Percentiles rank a stretch among this genome's conserved stretches.
Evolutionary conservation across 2,113 vertebrate species (phyloP).

Genomic region (Hydrolagus affinis): DNA sequence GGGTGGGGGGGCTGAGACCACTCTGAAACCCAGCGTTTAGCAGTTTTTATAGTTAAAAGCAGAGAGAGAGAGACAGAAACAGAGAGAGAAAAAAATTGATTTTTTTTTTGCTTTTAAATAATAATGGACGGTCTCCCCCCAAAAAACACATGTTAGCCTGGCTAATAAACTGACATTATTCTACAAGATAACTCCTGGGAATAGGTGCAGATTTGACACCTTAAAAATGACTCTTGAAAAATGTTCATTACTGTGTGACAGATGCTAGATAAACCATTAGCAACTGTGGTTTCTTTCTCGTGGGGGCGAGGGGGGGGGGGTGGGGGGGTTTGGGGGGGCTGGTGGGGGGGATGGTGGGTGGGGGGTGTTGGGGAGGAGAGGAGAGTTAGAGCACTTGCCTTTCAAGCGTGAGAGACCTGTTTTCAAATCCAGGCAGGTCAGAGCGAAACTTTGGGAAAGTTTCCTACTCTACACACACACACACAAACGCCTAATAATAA

Average conservation of each 20-base stretch:
- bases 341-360: not conserved
- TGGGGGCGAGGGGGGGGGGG: not conserved
- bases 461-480: no score
- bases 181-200: conserved; percentile 28
- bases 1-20: no score
- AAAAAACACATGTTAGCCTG: conserved; percentile 17
- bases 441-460: no score
- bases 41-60: no score
- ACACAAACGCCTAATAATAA: no score
- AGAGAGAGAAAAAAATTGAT: not conserved
- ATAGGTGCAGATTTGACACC: conserved; percentile 27
- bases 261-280: conserved; percentile 6
- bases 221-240: conserved; percentile 29
- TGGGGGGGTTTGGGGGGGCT: not conserved
- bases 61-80: not conserved
- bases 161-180: conserved; percentile 15
- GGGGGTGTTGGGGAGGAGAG: not conserved
- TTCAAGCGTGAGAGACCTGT: no score
- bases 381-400: no score
- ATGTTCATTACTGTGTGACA: conserved; percentile 24
- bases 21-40: no score
- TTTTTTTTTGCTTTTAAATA: conserved; percentile 9
- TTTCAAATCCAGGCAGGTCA: no score
- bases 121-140: conserved; percentile 21
- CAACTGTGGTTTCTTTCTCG: not conserved